Percentiles rank a stretch among this genome's conserved stretches.
Conservation (phyloP, 2,113 vertebrate species). For the Hirundichthys speculiger region DNA sequence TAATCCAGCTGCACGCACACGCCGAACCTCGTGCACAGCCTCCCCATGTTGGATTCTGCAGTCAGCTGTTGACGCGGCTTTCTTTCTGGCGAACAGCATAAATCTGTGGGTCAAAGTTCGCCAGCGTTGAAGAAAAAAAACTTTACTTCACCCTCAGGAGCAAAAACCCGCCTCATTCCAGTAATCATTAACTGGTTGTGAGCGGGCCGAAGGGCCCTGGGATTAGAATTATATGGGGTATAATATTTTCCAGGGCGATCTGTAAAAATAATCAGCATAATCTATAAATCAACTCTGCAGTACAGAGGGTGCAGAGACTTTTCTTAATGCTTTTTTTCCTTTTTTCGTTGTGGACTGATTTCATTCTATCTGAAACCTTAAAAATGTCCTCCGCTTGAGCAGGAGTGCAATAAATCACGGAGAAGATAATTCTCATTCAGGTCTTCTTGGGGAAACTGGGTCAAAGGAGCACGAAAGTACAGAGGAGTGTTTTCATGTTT, state of each 20-base stretch:
- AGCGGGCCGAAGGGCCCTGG: background rate
- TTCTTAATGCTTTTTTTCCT: too few relatives aligned
- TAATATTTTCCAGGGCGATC: background rate
- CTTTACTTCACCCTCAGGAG: background rate
- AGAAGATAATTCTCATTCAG: slow-evolving; percentile 6
- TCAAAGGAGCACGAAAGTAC: background rate
- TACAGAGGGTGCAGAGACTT: background rate
- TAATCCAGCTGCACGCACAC: too few relatives aligned
- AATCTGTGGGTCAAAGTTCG: background rate
- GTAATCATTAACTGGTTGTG: background rate
- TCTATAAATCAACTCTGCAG: background rate
- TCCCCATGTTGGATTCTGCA: background rate
- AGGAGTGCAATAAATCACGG: slow-evolving; percentile 12
- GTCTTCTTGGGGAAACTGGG: slow-evolving; percentile 16
- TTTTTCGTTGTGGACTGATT: background rate
- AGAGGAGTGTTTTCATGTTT: background rate
- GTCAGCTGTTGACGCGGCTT: background rate
- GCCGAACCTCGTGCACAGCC: too few relatives aligned
- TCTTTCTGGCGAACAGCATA: background rate
- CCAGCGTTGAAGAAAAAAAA: background rate
- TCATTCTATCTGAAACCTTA: background rate
- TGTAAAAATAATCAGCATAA: background rate
- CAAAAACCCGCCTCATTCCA: background rate
- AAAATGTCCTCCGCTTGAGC: background rate
- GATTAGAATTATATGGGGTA: background rate